A percentile compares a stretch with the other conserved stretches of the same genome.
phyloP scores from a whole-genome alignment of 2,888 invertebrate genomes.

The Nomada hirtipes region DNA sequence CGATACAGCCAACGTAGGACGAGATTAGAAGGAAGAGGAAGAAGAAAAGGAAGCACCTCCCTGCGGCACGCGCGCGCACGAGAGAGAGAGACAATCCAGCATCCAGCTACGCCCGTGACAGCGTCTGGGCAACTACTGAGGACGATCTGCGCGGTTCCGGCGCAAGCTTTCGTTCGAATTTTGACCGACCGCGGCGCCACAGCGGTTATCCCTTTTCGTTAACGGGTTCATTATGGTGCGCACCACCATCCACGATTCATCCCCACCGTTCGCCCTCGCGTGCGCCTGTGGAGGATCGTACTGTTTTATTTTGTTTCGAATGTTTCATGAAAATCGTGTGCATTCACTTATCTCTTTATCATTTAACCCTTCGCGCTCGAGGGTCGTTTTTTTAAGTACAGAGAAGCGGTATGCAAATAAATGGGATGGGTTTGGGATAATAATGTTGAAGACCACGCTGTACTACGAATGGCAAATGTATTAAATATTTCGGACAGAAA shows the following conservation, averaged over 20 bases:
- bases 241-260: slow-evolving; percentile 19
- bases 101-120: slow-evolving; percentile 83
- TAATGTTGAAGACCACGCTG: too few species aligned
- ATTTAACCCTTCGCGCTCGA: too few species aligned
- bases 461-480: too few species aligned
- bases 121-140: slow-evolving; percentile 82
- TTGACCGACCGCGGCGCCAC: slow-evolving; percentile 79
- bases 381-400: too few species aligned
- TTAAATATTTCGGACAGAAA: too few species aligned
- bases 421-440: too few species aligned
- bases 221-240: slow-evolving; percentile 40
- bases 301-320: too few species aligned
- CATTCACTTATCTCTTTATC: too few species aligned
- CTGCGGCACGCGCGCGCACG: slow-evolving; percentile 73
- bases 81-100: slow-evolving; percentile 77
- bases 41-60: slow-evolving; percentile 74
- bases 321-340: too few species aligned
- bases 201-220: slow-evolving; percentile 56
- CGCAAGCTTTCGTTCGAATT: slow-evolving; percentile 81
- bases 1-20: slow-evolving; percentile 46
- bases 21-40: slow-evolving; percentile 70
- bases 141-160: slow-evolving; percentile 78
- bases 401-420: too few species aligned
- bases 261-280: not conserved
- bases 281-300: too few species aligned